Base-by-base conservation (phyloP, 2,888 invertebrate species). In the Anthophora plumipes region DNA sequence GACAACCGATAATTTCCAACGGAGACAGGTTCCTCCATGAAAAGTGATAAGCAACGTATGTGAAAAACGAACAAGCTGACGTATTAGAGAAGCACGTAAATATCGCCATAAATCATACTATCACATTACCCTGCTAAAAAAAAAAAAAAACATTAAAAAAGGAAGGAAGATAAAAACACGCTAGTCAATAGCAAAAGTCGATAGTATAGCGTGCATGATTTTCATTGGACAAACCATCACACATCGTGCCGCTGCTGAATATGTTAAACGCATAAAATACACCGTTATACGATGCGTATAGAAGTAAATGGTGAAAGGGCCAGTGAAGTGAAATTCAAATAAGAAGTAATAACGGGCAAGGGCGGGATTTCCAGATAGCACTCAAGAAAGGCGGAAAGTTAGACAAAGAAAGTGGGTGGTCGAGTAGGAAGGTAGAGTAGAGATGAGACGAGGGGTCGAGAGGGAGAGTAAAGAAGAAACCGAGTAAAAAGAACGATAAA, bases 301-400 rank as follows among this genome's bases (percentile, higher is more conserved):
- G 8, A 55, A 48, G 67, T 14, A 63, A 69, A 25, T 41, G 37
- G 22, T 22, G n/a, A 25, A 43, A 50, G 59, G n/a, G 46, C 14
- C 46, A 4, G 43, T 6, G n/a, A 70, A 70, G 70, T 61, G 70
- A 79, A 70, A 77, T 77, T 79, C 70, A 61, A 77, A 66, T 71
- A 79, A 79, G 64, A 54, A 77, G 55, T 69, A 76, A 64, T 64
- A 77, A 77, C 31, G 39, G 60, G 25, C n/a, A n/a, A 17, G 60
- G 22, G 46, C 52, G 50, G 59, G 66, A 70, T 77, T 63, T 59
- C 37, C 76, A 22, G 54, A 20, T n/a, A 66, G 77, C 64, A 59
- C 52, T 64, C 37, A 31, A 67, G 61, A 48, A 61, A 50, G 54
- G 68, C 48, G 55, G 59, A 43, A 57, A 46, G 57, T 63, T 63